phyloP scores from a whole-genome alignment of 2,797 vertebrate species.

The Rhyacichthys aspro region DNA sequence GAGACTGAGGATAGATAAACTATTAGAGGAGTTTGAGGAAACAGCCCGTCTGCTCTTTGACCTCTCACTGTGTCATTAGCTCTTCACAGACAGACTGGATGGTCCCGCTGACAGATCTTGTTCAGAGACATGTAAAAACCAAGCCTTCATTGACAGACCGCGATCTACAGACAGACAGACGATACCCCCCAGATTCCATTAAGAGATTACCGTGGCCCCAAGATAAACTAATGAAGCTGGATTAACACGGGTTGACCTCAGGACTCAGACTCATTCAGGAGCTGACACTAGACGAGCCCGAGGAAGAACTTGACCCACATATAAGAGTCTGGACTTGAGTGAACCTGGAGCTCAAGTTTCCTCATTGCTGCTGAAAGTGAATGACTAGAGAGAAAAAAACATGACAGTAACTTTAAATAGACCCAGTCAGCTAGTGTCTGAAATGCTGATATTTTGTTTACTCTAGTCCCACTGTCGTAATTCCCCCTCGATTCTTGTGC shows the following conservation, averaged over 20 bases:
- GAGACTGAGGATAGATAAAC: too few species aligned
- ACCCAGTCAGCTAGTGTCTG: neutral
- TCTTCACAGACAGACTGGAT: neutral
- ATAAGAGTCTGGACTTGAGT: neutral
- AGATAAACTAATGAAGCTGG: slow-evolving; percentile 39
- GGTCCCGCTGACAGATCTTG: slow-evolving; percentile 23
- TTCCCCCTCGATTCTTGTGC: too few species aligned
- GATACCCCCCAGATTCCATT: slow-evolving; percentile 58
- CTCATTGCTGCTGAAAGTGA: neutral
- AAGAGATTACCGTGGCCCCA: slow-evolving; percentile 60
- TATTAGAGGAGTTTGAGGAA: too few species aligned
- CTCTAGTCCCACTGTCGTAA: too few species aligned
- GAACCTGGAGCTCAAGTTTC: neutral
- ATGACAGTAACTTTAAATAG: neutral
- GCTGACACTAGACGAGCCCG: neutral
- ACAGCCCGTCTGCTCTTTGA: too few species aligned
- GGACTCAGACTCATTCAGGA: slow-evolving; percentile 18
- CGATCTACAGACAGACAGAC: slow-evolving; percentile 20
- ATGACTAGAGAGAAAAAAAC: too few species aligned
- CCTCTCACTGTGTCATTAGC: too few species aligned
- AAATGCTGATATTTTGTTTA: too few species aligned
- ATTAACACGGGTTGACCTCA: slow-evolving; percentile 44
- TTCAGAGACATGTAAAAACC: slow-evolving; percentile 26
- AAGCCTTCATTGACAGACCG: slow-evolving; percentile 24
- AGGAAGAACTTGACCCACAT: slow-evolving; percentile 17